A percentile compares a stretch with the other conserved stretches of the same genome.
Evolutionary conservation across 1,140 invertebrate genomes (phyloP).

Genomic region (Drosophila virilis): DNA sequence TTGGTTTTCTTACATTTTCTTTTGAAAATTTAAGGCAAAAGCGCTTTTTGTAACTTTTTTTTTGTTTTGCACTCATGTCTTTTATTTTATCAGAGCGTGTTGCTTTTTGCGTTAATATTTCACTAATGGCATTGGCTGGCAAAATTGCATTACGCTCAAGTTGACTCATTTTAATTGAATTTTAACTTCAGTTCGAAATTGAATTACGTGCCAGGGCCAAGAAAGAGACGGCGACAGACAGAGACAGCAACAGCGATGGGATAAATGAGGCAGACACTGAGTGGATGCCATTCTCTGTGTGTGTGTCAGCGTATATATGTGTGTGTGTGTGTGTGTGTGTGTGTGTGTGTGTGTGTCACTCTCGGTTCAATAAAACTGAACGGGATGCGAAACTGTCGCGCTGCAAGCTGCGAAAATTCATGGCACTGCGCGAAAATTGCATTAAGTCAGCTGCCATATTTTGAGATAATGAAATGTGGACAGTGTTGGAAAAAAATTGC

Average conservation of each 20-base stretch:
- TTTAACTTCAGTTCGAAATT: constrained; percentile 83
- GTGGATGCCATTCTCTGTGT: constrained; percentile 4
- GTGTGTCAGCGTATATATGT: not conserved
- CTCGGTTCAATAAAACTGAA: constrained; percentile 26
- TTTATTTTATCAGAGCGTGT: constrained; percentile 33
- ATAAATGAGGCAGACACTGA: not conserved
- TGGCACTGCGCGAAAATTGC: constrained; percentile 56
- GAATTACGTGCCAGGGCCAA: constrained; percentile 75
- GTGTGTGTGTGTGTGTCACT: not conserved
- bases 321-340: constrained; percentile 1
- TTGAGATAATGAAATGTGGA: constrained; percentile 45
- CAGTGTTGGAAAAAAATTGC: constrained; percentile 49
- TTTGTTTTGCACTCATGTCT: constrained; percentile 31
- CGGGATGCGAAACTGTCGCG: constrained; percentile 46
- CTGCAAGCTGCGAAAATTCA: constrained; percentile 62
- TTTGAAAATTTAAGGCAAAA: constrained; percentile 32
- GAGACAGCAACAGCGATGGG: constrained; percentile 13
- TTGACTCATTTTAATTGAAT: constrained; percentile 83
- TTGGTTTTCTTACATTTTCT: constrained; percentile 24
- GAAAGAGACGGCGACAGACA: constrained; percentile 12
- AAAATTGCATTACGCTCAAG: constrained; percentile 82
- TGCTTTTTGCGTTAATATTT: constrained; percentile 77
- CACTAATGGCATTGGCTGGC: constrained; percentile 80
- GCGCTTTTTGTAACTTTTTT: constrained; percentile 8
- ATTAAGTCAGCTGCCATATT: constrained; percentile 49